Evolutionary conservation across 92 coral and sea anemone species (phyloP), one percentile per base, ranked within the genome.

Genomic region (Palythoa heliodiscus): DNA sequence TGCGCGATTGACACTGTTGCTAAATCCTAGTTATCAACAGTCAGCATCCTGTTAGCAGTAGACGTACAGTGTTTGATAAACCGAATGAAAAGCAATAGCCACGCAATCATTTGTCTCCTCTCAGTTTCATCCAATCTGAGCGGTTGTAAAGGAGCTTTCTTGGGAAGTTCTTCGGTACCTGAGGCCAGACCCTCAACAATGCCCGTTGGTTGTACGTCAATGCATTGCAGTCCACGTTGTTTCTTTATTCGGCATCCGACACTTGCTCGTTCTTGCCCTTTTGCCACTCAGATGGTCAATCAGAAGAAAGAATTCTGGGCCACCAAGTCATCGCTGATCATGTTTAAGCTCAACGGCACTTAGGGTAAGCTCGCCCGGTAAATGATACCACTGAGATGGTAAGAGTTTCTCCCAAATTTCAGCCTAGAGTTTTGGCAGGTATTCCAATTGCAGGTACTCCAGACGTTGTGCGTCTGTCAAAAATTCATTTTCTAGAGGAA

Each of bases 101-200:
- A 91, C 6, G 92, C 94, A 55, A 91, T 68, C 60, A 67, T 86
- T 47, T 29, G 35, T 29, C 35, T 29, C 90, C 82, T 55, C 79
- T 55, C 35, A 89, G 90, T 50, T 71, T 74, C 75, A 89, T 86
- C 94, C 94, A 91, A 55, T 89, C 88, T 12, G 94, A 91, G 88
- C 61, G 68, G 77, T 85, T 89, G 92, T 39, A 89, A 48, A 14
- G 53, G 63, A 66, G 63, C 15, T 35, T 64, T 64, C 78, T 47
- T 48, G 76, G 75, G 40, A 29, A 11, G 61, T 14, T 73, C 22
- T 67, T 67, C 71, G 13, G 35, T 67, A 67, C 13, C 22, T 9
- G 71, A 22, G 38, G 71, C 71, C 71, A 67, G 12, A 67, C 71
- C 13, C 71, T 67, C 38, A 67, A 2, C 71, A 3, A 39, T 4